Percentiles rank a stretch among this genome's conserved stretches.
phyloP scores from a whole-genome alignment of 2,797 vertebrate genomes.

The Pseudochirops cupreus region DNA sequence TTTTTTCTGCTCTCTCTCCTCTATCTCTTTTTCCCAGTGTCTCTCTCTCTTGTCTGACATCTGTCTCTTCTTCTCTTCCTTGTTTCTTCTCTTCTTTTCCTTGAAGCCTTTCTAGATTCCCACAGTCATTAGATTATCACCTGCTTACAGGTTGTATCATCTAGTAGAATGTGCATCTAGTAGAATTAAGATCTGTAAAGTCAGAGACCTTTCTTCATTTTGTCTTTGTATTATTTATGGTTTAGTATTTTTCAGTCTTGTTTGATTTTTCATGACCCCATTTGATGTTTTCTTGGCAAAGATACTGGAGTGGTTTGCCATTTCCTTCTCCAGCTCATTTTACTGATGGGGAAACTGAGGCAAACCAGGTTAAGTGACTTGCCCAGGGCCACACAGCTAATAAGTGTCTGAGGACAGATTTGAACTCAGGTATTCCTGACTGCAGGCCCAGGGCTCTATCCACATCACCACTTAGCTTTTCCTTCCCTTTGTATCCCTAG shows the following conservation, averaged over 20 bases:
- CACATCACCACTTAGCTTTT: not conserved
- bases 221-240: not conserved
- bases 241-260: not conserved
- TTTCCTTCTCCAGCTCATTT: slow-evolving; percentile 5
- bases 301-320: not conserved
- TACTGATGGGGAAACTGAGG: not conserved
- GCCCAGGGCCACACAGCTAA: not conserved
- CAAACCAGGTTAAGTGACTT: not conserved
- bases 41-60: not conserved
- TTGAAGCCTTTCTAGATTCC: not conserved
- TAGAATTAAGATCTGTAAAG: not conserved
- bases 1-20: not conserved
- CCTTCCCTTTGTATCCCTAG: not conserved
- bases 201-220: not conserved
- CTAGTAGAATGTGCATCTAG: not conserved
- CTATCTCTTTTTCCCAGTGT: not conserved
- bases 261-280: not conserved
- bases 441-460: not conserved
- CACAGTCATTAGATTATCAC: not conserved
- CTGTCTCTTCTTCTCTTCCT: not conserved
- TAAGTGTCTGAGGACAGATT: not conserved
- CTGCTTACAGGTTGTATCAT: not conserved
- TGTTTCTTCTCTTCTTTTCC: not conserved
- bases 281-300: not conserved
- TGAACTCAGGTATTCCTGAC: not conserved